These are phyloP conservation scores for Zapus hudsonius DNA, from an alignment of 2,113 vertebrate species.

Conservation along the genomic window DNA sequence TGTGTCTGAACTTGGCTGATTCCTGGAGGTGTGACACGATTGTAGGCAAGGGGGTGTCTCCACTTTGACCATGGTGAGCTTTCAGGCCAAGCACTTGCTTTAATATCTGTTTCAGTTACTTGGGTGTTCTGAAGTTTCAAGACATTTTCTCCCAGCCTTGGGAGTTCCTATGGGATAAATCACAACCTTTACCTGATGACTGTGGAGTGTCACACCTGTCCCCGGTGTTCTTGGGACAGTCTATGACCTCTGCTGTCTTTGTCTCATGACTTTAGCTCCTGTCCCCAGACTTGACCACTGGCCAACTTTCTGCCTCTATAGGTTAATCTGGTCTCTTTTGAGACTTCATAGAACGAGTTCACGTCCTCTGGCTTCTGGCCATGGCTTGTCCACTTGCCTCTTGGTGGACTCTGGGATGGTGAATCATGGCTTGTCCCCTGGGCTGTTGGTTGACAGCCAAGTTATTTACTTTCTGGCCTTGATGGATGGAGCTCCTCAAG, in stretches of 20 bases:
- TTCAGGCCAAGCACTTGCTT: neutral
- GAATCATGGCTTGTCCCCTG: neutral
- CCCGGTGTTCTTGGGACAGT: neutral
- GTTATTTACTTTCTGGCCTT: too few relatives aligned
- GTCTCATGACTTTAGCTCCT: fast-evolving
- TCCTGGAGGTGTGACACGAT: fast-evolving
- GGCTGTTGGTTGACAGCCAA: too few relatives aligned
- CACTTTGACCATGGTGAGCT: fast-evolving
- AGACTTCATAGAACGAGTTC: fast-evolving
- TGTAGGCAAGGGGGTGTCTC: fast-evolving
- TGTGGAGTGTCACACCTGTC: too few relatives aligned
- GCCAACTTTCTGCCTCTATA: neutral
- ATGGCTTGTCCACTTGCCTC: neutral
- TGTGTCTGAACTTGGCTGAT: too few relatives aligned
- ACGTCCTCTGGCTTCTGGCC: neutral
- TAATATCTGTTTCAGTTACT: too few relatives aligned
- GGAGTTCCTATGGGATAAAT: fast-evolving
- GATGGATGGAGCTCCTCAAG: neutral
- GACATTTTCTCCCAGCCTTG: fast-evolving
- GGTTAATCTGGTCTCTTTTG: too few relatives aligned
- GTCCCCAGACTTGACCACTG: fast-evolving
- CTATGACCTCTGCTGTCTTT: neutral
- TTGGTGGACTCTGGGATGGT: neutral
- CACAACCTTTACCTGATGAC: fast-evolving
- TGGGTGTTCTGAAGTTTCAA: neutral